Evolutionary conservation across 2,888 invertebrate genomes (phyloP).

Genomic region (Eledona agricola): DNA sequence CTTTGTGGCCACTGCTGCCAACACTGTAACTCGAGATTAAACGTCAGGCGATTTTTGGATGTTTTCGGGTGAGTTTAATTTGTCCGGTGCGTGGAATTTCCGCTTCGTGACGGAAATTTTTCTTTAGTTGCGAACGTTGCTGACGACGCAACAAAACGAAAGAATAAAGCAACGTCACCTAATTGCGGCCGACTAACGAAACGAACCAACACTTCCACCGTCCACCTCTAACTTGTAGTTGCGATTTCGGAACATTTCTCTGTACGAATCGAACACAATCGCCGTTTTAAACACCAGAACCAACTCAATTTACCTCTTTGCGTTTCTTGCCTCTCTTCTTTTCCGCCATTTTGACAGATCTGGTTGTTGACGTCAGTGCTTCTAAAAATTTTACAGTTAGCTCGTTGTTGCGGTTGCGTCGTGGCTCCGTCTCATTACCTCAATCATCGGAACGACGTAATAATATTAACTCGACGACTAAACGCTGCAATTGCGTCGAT

Average conservation of each 20-base stretch:
- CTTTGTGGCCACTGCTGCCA: constrained; percentile 24
- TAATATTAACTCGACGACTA: too few species aligned
- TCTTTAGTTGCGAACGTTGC: too few species aligned
- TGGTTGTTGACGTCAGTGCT: constrained; percentile 36
- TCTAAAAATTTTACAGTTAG: constrained; percentile 33
- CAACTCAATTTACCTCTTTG: constrained; percentile 66
- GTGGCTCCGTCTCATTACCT: too few species aligned
- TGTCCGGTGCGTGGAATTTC: too few species aligned
- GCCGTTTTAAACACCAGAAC: constrained; percentile 14
- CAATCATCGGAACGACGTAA: too few species aligned
- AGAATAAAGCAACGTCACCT: constrained; percentile 39
- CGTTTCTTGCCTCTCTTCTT: constrained; percentile 72
- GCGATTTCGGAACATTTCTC: too few species aligned
- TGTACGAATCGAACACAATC: not conserved
- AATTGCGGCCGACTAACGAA: constrained; percentile 16
- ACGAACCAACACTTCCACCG: constrained; percentile 3
- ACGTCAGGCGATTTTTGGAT: not conserved
- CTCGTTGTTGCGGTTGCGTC: constrained; percentile 11
- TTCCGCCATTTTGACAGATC: constrained; percentile 67
- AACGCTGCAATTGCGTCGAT: too few species aligned
- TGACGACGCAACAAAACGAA: constrained; percentile 2
- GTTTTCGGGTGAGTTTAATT: too few species aligned
- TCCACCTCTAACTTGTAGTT: too few species aligned
- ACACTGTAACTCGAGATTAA: constrained; percentile 11
- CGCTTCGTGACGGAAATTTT: too few species aligned